These are phyloP conservation scores for Chromoteleia sp. DNA, from an alignment of 2,888 invertebrate genomes.

Conservation along the genomic window DNA sequence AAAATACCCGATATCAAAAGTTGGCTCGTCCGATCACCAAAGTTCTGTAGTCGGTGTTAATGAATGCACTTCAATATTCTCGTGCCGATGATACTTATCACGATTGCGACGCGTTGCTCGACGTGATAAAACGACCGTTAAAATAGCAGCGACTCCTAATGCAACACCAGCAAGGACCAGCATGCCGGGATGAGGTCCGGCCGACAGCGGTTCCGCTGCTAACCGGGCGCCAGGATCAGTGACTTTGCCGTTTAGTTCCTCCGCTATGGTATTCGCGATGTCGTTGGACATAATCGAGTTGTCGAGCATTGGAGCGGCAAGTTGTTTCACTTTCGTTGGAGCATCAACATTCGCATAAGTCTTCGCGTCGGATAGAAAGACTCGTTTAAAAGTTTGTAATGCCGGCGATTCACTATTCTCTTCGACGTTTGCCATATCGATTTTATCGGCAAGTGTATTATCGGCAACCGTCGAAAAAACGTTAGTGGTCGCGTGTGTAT, in stretches of 20 bases:
- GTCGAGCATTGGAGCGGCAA: slow-evolving; percentile 44
- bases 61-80: slow-evolving; percentile 87
- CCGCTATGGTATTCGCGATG: slow-evolving; percentile 79
- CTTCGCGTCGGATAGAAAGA: slow-evolving; percentile 35
- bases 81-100: slow-evolving; percentile 79
- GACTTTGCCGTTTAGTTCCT: slow-evolving; percentile 78
- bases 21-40: slow-evolving; percentile 86
- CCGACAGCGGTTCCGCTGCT: slow-evolving; percentile 75
- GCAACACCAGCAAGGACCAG: slow-evolving; percentile 86
- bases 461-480: not conserved
- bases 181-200: slow-evolving; percentile 86
- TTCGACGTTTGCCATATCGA: slow-evolving; percentile 29
- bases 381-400: slow-evolving; percentile 23
- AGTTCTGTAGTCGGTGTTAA: slow-evolving; percentile 88
- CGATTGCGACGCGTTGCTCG: slow-evolving; percentile 81
- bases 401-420: slow-evolving; percentile 28
- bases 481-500: slow-evolving; percentile 4
- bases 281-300: slow-evolving; percentile 80
- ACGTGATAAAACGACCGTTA: slow-evolving; percentile 85
- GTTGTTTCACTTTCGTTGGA: too few relatives aligned
- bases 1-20: slow-evolving; percentile 85
- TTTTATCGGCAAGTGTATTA: slow-evolving; percentile 24
- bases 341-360: too few relatives aligned
- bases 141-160: slow-evolving; percentile 86
- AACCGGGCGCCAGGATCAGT: slow-evolving; percentile 78